Evolutionary conservation across 35 echinoderm and acorn worm genomes (phyloP).

Genomic region (Ophiothrix spiculata): DNA sequence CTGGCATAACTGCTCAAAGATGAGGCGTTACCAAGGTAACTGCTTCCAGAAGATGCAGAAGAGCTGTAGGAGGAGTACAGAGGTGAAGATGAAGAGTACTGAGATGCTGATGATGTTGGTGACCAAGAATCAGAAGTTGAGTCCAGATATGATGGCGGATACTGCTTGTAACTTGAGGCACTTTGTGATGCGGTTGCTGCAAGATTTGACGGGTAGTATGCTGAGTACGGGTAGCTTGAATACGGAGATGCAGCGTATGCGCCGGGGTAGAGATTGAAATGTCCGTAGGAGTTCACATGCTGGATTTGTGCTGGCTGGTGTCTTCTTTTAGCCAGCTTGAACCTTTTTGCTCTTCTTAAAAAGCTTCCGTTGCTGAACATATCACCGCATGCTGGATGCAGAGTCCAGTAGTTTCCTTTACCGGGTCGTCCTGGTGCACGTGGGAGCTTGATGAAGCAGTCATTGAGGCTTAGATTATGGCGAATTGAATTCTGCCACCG

Average conservation of each 20-base stretch:
- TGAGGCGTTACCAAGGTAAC: not conserved
- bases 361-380: conserved; percentile 95
- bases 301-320: conserved; percentile 77
- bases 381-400: conserved; percentile 77
- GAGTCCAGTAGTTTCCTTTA: conserved; percentile 86
- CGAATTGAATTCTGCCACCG: conserved; percentile 92
- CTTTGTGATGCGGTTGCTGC: not conserved
- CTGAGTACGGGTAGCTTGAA: conserved; percentile 6
- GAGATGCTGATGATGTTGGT: not conserved
- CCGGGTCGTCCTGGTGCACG: conserved; percentile 71
- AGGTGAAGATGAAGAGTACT: not conserved
- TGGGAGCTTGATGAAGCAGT: conserved; percentile 91
- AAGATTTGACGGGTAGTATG: conserved; percentile 14
- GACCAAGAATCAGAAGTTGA: not conserved
- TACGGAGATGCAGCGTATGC: not conserved
- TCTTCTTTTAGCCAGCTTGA: conserved; percentile 62
- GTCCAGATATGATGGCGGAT: conserved; percentile 3
- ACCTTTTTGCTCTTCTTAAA: conserved; percentile 66
- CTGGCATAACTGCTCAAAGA: not conserved
- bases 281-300: conserved; percentile 78
- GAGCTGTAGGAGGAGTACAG: not conserved
- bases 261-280: conserved; percentile 61
- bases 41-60: not conserved
- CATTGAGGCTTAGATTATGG: conserved; percentile 82
- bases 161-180: conserved; percentile 6